These are phyloP conservation scores for Melieria omissa DNA, from an alignment of 2,888 invertebrate genomes.

Conservation along the genomic window DNA sequence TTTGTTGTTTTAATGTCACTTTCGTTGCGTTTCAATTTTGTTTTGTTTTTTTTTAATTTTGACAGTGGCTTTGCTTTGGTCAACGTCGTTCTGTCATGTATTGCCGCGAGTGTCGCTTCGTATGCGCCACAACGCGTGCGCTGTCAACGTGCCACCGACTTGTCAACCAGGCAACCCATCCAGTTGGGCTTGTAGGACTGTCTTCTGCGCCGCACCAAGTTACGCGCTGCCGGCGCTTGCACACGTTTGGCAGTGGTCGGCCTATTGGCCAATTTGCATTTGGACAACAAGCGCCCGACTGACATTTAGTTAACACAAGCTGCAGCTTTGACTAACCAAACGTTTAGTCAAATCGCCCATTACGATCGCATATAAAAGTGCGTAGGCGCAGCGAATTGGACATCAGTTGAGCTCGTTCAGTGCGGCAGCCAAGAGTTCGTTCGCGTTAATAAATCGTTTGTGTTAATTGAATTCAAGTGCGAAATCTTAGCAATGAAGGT, in stretches of 20 bases:
- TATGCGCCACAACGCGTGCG: not conserved
- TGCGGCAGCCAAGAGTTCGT: conserved; percentile 54
- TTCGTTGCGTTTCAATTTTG: conserved; percentile 46
- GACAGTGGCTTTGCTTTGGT: not conserved
- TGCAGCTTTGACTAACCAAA: not conserved
- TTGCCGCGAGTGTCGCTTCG: not conserved
- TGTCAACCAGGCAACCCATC: not conserved
- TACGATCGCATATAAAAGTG: conserved; percentile 56
- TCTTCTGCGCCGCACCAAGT: too few relatives aligned
- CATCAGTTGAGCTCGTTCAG: conserved; percentile 58
- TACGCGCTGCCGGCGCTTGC: too few relatives aligned
- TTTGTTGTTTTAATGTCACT: conserved; percentile 47
- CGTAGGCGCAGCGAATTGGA: conserved; percentile 44
- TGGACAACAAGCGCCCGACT: too few relatives aligned
- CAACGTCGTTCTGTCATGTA: too few relatives aligned
- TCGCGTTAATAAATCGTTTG: conserved; percentile 52
- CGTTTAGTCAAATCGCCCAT: not conserved
- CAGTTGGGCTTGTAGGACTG: too few relatives aligned
- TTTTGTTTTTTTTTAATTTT: conserved; percentile 48
- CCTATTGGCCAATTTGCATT: too few relatives aligned
- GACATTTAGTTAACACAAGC: not conserved
- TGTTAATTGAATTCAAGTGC: conserved; percentile 57
- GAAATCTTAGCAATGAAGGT: conserved; percentile 65
- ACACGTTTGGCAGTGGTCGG: too few relatives aligned
- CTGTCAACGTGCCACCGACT: not conserved